Evolutionary conservation across 2,113 vertebrate species (phyloP), one percentile per base, ranked within the genome.

Genomic region (Neoarius graeffei): DNA sequence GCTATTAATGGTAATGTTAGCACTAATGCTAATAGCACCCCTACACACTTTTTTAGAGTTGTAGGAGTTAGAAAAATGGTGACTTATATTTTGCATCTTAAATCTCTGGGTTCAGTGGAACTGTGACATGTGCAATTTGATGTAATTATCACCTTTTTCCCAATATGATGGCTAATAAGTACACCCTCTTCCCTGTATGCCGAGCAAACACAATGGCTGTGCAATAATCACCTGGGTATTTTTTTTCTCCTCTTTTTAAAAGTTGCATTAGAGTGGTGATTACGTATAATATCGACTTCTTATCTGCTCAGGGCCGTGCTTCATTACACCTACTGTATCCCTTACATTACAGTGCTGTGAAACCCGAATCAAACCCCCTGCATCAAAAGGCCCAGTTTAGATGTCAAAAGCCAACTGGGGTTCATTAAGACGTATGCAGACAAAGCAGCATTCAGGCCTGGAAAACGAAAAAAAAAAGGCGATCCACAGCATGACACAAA

Each of bases 251-350:
- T 94, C 92, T 89, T 93, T 92, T 93, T 92, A 91, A 92, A 93
- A 91, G 90, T 93, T 94, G 92, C 93, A 94, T 86, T 90, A 87
- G 92, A 91, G 92, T 93, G 92, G 94, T 94, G 95, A 96, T 95
- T 94, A 95, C 94, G 93, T 94, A 94, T 95, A 96, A 95, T 95
- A 95, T 92, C 91, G 91, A 93, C 91, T 82, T 92, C 94, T 95
- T 94, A 95, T 95, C 94, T 94, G 85, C 91, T 91, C 90, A 91
- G 91, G 86, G 87, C 91, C 92, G 92, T 94, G 95, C 93, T 94
- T 94, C 94, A 93, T 93, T 95, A 95, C 94, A 94, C 94, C 92
- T 93, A 92, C 94, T 95, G 95, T 95, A 95, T 95, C 94, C 93
- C 93, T 95, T 95, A 95, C 95, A 95, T 95, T 95, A 95, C 95